Evolutionary conservation across 2,888 invertebrate species (phyloP), one percentile per base, ranked within the genome.

Genomic region (Ophion ellenae): DNA sequence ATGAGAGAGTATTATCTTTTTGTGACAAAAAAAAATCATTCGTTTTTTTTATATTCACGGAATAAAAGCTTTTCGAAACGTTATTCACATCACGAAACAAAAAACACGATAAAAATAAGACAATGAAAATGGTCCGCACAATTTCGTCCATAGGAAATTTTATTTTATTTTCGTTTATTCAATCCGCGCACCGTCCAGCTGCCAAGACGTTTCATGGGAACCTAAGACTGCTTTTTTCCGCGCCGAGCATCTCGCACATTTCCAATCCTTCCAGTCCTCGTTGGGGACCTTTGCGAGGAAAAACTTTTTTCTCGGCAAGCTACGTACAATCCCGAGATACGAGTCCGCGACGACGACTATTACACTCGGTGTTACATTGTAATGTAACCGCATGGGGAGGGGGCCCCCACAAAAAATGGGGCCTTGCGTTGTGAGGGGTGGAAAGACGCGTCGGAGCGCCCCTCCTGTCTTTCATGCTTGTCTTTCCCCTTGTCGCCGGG

Each of bases 141-240:
- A 14, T 53, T 53, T 53, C 11, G 53, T 53, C 1, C 3, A 47
- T 14, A 14, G 14, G 3, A 47, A 10, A 47, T 14, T 47, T 3
- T 4, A 11, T 47, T 47, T 47, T 4, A 2, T 47, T 47, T 47
- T 47, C 11, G 9, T 47, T 47, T 11, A 17, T 53, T 53, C 17
- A 53, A 17, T 14, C 53, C 64, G 24, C 66, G 47, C 17, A 53
- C 45, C 57, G 69, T 57, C 80, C 83, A 83, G 69, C 83, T 78
- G 86, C 74, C 28, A 86, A 81, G 83, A 86, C 81, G 74, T 64
- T 77, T 69, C 77, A 74, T 83, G 86, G 83, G 83, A 86, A 86
- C 77, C 57, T 59, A 66, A 81, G 69, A 74, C n/a, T 45, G 10
- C 73, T n/a, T 74, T 73, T 64, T 74, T 67, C 45, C 69, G 61